A percentile compares a stretch with the other conserved stretches of the same genome.
phyloP scores from a whole-genome alignment of 2,797 vertebrate species.

The Cirrhinus mrigala region DNA sequence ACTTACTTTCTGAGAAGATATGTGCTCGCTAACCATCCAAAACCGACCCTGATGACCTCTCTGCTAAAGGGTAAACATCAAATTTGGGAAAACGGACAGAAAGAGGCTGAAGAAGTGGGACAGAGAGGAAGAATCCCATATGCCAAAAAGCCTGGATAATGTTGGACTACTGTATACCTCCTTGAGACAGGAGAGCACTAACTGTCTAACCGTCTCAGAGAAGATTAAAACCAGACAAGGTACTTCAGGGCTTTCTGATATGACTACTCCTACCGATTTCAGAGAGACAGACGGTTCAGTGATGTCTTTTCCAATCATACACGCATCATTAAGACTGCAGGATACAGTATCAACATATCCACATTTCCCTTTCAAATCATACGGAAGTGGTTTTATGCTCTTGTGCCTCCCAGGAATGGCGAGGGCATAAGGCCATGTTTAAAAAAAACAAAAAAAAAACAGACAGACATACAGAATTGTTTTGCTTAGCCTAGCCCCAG shows the following conservation, averaged over 20 bases:
- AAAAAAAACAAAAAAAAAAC: background rate
- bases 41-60: constrained; percentile 72
- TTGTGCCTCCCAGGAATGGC: constrained; percentile 28
- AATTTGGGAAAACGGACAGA: constrained; percentile 18
- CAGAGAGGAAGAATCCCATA: constrained; percentile 74
- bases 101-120: constrained; percentile 57
- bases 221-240: constrained; percentile 42
- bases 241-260: constrained; percentile 27
- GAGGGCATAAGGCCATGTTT: constrained; percentile 10
- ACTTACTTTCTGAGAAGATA: constrained; percentile 27
- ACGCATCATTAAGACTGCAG: constrained; percentile 19
- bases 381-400: constrained; percentile 30
- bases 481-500: constrained; percentile 26
- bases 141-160: constrained; percentile 60
- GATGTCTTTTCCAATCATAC: constrained; percentile 38
- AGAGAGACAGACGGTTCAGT: background rate
- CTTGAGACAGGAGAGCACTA: constrained; percentile 53
- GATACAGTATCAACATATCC: constrained; percentile 37
- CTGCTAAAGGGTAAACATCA: constrained; percentile 48
- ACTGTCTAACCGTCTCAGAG: background rate
- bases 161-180: constrained; percentile 61
- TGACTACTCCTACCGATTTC: constrained; percentile 11
- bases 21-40: constrained; percentile 51
- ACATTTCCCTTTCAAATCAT: constrained; percentile 45
- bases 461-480: constrained; percentile 11